Base-by-base conservation (phyloP, 2,888 invertebrate species). In the Drosophila hamatofila region DNA sequence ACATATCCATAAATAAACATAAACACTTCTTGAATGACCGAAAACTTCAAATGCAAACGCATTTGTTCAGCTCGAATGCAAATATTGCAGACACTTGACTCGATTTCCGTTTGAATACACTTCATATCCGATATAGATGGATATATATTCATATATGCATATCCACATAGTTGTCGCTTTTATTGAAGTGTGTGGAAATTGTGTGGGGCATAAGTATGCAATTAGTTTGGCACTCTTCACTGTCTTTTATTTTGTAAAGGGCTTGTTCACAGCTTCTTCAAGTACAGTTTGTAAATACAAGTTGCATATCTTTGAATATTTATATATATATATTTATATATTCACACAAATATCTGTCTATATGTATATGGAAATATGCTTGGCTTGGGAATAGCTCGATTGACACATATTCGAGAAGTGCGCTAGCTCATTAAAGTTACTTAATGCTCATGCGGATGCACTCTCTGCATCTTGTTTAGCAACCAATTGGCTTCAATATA, bases 371-470 rank as follows among this genome's bases (percentile, higher is more conserved):
- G 18, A 30, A 30, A 30, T 18, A 49, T 30, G 30, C 12, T 48
- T 55, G 60, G 62, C 58, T 74, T 82, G 78, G 77, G 44, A 79
- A 75, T 72, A 73, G 69, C 54, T 44, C 77, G 64, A 82, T 80
- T 82, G 80, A 80, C 80, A 80, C 68, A 80, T 80, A 70, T 80
- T 80, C 64, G 60, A 76, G 70, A 66, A 80, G 83, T 80, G 83
- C 83, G 67, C 63, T 52, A 60, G 66, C 64, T 82, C 80, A 80
- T 82, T 82, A 80, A 72, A 57, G 67, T 76, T 76, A 63, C 83
- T 80, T 76, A 80, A 80, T 56, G 60, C 78, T 48, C 62, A 80
- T 54, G 57, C 78, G 44, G 65, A 65, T 68, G 78, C 74, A 78
- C 81, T 78, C 78, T 80, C 73, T 64, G 78, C 78, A 72, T 52